These are phyloP conservation scores for Microchrysa polita DNA, from an alignment of 2,888 invertebrate species.

Conservation along the genomic window DNA sequence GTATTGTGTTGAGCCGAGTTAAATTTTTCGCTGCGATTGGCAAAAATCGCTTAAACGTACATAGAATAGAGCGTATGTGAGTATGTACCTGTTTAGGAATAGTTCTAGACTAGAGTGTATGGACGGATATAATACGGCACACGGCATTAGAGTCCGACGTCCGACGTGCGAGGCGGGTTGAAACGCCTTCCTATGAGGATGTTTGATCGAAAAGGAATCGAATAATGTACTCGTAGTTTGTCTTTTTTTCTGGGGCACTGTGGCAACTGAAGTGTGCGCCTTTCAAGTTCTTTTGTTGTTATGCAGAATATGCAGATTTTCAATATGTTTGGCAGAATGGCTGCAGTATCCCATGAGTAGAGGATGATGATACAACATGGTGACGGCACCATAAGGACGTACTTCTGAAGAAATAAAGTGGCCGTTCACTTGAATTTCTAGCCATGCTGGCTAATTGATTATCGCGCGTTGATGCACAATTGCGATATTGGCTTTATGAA, in stretches of 20 bases:
- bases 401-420: too few species aligned
- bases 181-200: neutral
- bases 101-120: too few species aligned
- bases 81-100: too few species aligned
- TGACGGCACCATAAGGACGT: too few species aligned
- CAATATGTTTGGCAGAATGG: neutral
- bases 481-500: too few species aligned
- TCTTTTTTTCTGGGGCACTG: constrained; percentile 25
- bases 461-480: too few species aligned
- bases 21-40: constrained; percentile 20
- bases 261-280: constrained; percentile 35
- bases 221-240: neutral
- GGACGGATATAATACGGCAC: neutral
- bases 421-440: too few species aligned
- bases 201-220: constrained; percentile 38
- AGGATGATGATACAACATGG: too few species aligned
- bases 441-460: too few species aligned
- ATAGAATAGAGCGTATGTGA: too few species aligned
- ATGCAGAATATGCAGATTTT: constrained; percentile 24
- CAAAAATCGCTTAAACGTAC: neutral
- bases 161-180: neutral
- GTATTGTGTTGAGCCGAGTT: constrained; percentile 30
- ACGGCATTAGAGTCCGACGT: neutral
- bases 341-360: neutral
- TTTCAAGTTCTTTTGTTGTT: neutral